These are phyloP conservation scores for Beroe ovata DNA, from an alignment of 37 sponge, comb jelly and placozoan genomes.

Conservation along the genomic window DNA sequence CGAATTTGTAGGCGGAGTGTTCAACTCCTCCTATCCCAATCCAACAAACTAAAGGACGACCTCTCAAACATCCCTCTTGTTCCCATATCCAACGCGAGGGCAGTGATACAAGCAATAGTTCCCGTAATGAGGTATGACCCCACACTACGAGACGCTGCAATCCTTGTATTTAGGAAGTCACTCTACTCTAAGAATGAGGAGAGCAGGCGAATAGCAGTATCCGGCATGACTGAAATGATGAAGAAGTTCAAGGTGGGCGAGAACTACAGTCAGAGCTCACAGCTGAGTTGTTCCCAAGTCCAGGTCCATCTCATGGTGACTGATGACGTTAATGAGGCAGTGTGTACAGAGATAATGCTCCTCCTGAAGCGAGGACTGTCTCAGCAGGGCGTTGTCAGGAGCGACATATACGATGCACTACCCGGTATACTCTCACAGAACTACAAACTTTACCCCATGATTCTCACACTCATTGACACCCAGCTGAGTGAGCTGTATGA, in stretches of 20 bases:
- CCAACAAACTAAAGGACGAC: slow-evolving; percentile 32
- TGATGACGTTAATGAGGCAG: slow-evolving; percentile 52
- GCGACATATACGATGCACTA: slow-evolving; percentile 30
- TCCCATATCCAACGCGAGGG: slow-evolving; percentile 2
- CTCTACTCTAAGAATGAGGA: slow-evolving; percentile 40
- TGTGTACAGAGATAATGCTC: slow-evolving; percentile 53
- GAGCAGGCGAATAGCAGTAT: slow-evolving; percentile 30
- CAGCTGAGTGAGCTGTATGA: neutral
- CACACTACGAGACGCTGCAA: slow-evolving; percentile 36
- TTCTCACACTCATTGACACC: neutral
- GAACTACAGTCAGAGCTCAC: slow-evolving; percentile 34
- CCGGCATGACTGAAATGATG: slow-evolving; percentile 54
- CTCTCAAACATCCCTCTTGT: slow-evolving; percentile 35
- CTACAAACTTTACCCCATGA: slow-evolving; percentile 20
- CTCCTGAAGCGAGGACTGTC: slow-evolving; percentile 37
- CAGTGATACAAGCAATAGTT: slow-evolving; percentile 18
- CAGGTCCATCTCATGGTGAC: slow-evolving; percentile 54
- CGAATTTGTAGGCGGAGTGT: neutral
- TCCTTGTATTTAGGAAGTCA: slow-evolving; percentile 1
- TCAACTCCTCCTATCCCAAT: slow-evolving; percentile 36
- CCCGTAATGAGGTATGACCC: slow-evolving; percentile 58
- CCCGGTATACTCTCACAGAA: neutral
- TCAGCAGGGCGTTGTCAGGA: slow-evolving; percentile 26
- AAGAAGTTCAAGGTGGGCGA: slow-evolving; percentile 64
- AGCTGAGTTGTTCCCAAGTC: slow-evolving; percentile 58